phyloP scores from a whole-genome alignment of 2,888 invertebrate species.

The Eucriotettix oculatus region DNA sequence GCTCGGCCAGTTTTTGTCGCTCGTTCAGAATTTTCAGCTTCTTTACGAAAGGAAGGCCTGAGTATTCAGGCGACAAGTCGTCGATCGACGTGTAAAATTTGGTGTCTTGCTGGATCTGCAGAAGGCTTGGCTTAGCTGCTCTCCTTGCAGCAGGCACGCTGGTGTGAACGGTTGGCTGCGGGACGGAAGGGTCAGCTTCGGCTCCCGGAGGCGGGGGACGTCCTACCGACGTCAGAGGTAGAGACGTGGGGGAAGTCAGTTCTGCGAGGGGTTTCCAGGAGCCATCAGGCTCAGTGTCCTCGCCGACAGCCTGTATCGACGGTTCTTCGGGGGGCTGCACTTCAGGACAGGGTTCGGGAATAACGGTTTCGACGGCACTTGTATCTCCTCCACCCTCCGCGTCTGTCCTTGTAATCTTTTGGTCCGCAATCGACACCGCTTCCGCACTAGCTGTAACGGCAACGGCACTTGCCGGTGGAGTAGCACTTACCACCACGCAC shows the following conservation, averaged over 20 bases:
- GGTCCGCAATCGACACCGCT: too few species aligned
- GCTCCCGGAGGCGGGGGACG: conserved; percentile 4
- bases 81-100: conserved; percentile 72
- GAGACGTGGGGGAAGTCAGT: conserved; percentile 3
- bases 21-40: conserved; percentile 78
- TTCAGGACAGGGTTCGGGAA: too few species aligned
- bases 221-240: not conserved
- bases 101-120: conserved; percentile 12
- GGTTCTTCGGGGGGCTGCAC: too few species aligned
- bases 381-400: too few species aligned
- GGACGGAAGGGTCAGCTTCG: conserved; percentile 1
- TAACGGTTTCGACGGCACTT: too few species aligned
- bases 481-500: too few species aligned
- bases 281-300: too few species aligned
- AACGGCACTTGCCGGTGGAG: too few species aligned
- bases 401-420: too few species aligned
- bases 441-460: too few species aligned
- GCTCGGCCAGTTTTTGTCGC: conserved; percentile 66
- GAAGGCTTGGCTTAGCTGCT: conserved; percentile 9
- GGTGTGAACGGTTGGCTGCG: not conserved
- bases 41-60: conserved; percentile 72
- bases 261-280: too few species aligned
- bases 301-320: too few species aligned
- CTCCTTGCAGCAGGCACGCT: not conserved
- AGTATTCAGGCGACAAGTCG: conserved; percentile 74